These are phyloP conservation scores for Aspidoscelis tigris DNA, from an alignment of 2,113 vertebrate genomes.

Conservation along the genomic window DNA sequence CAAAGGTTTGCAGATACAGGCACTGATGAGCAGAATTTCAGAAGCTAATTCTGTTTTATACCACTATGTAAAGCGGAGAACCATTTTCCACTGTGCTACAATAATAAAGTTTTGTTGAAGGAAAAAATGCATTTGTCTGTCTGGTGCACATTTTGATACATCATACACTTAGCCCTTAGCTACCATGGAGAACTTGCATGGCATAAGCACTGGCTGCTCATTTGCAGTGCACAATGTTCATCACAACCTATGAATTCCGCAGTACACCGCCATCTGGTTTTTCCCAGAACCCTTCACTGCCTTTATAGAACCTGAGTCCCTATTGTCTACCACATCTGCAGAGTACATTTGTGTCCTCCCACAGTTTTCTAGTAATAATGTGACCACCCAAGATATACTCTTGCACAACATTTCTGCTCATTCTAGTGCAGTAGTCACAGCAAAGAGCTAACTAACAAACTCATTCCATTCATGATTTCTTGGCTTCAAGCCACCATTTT, in stretches of 20 bases:
- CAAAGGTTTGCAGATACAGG: neutral
- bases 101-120: neutral
- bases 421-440: neutral
- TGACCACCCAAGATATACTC: no score
- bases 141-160: neutral
- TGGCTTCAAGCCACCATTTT: neutral
- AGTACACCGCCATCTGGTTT: neutral
- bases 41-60: neutral
- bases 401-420: neutral
- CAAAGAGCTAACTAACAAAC: neutral
- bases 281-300: no score
- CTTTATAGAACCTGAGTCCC: neutral
- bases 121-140: neutral
- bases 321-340: neutral
- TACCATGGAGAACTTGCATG: neutral
- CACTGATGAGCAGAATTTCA: neutral
- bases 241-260: neutral
- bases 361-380: neutral
- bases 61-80: neutral
- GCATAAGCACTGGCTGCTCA: neutral
- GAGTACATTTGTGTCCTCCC: neutral
- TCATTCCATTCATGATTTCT: neutral
- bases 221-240: neutral
- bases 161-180: neutral
- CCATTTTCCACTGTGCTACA: neutral